Evolutionary conservation across 2,797 vertebrate genomes (phyloP).

Genomic region (Pangasius mekongensis): DNA sequence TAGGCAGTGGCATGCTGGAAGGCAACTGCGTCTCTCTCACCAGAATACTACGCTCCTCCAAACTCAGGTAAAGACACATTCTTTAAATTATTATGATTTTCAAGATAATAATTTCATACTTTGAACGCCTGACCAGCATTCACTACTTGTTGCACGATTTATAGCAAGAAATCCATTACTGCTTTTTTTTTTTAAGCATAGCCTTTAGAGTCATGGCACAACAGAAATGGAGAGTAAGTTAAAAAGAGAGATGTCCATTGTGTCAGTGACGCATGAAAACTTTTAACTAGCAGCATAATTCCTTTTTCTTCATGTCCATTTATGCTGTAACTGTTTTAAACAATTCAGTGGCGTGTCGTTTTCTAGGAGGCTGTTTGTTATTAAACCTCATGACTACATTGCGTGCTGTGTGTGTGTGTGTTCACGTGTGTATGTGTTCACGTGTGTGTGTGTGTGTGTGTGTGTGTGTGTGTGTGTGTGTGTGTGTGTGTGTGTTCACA

Average conservation of each 20-base stretch:
- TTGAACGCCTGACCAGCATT: background rate
- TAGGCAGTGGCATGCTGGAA: conserved; percentile 89
- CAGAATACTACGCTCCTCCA: conserved; percentile 88
- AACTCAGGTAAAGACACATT: conserved; percentile 79
- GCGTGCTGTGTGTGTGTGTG: background rate
- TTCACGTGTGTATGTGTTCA: too few species aligned
- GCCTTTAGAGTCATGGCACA: background rate
- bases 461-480: too few species aligned
- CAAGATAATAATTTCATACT: background rate
- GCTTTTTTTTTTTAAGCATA: background rate
- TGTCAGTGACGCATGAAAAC: background rate
- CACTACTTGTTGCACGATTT: background rate
- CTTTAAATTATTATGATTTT: background rate
- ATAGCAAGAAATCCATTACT: background rate
- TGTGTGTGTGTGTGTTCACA: background rate
- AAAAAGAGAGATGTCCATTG: background rate
- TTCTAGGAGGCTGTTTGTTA: background rate
- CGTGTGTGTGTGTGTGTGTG: background rate
- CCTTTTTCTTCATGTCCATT: background rate
- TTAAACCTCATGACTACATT: background rate
- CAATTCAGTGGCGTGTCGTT: background rate
- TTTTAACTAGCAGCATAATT: background rate
- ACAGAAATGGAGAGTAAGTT: background rate
- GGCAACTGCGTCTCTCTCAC: conserved; percentile 94
- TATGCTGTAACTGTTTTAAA: background rate